Conservation (phyloP, 2,113 vertebrate genomes). For the Thermophis baileyi region DNA sequence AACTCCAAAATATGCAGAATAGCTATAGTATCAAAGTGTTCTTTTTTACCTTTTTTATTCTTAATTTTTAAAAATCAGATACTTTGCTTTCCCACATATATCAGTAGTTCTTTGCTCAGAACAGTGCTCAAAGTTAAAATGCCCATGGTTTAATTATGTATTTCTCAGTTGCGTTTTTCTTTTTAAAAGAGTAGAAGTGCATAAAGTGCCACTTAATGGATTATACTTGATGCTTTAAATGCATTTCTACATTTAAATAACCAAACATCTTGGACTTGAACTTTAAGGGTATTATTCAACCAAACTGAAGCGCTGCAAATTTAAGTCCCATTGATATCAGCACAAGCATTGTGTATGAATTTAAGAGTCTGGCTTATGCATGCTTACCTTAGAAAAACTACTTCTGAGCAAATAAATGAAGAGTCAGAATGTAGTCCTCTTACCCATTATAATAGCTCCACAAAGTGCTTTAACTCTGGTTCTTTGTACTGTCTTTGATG, state of each 20-base stretch:
- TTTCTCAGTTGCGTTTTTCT: slow-evolving; percentile 23
- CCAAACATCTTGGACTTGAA: neutral
- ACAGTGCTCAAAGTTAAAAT: neutral
- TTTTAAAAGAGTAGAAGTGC: slow-evolving; percentile 43
- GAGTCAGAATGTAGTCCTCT: neutral
- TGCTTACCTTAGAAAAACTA: neutral
- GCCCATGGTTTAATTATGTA: slow-evolving; percentile 11
- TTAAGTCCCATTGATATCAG: neutral
- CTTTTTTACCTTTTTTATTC: neutral
- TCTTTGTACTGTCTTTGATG: neutral
- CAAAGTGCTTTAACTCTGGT: neutral
- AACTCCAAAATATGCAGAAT: neutral
- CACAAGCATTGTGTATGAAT: neutral
- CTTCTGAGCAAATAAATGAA: neutral
- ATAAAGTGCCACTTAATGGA: neutral
- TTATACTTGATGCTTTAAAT: neutral
- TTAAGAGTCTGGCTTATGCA: neutral
- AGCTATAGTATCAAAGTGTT: neutral
- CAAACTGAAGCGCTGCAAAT: neutral
- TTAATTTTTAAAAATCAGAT: neutral
- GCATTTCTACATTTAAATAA: neutral
- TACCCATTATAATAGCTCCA: neutral
- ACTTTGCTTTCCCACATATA: slow-evolving; percentile 31
- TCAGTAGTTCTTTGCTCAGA: slow-evolving; percentile 24
- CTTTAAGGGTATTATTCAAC: neutral